phyloP scores from a whole-genome alignment of 2,888 invertebrate species.

The Quadroppia sp. region DNA sequence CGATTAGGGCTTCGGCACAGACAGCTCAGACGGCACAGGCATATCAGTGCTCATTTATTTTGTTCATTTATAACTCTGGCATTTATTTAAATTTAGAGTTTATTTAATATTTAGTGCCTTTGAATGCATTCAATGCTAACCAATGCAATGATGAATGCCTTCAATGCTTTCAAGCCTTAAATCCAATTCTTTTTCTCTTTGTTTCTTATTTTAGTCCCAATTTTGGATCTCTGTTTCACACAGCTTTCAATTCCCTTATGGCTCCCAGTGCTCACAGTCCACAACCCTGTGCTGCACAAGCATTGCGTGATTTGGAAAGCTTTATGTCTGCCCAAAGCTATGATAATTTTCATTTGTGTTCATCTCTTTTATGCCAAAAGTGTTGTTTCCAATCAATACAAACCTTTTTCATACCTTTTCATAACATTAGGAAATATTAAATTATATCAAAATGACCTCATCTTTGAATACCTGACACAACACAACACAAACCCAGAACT shows the following conservation, averaged over 20 bases:
- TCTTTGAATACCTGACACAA: slow-evolving; percentile 1
- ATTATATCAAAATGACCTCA: slow-evolving; percentile 31
- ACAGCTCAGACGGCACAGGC: neutral
- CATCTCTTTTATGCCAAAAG: neutral
- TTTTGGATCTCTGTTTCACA: neutral
- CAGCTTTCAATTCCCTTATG: slow-evolving; percentile 24
- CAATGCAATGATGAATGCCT: neutral
- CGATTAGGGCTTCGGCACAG: neutral
- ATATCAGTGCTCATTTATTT: neutral
- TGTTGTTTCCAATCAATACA: slow-evolving; percentile 9
- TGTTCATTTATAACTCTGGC: neutral
- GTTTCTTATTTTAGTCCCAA: slow-evolving; percentile 9
- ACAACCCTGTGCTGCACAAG: neutral
- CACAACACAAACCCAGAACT: slow-evolving; percentile 25
- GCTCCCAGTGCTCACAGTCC: neutral
- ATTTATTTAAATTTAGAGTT: neutral
- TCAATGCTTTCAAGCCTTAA: neutral
- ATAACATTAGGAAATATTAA: slow-evolving; percentile 3
- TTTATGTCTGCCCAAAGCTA: slow-evolving; percentile 25
- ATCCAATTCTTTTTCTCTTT: neutral
- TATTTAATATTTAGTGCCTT: slow-evolving; percentile 12
- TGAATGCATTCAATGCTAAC: slow-evolving; percentile 7
- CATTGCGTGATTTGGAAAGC: slow-evolving; percentile 26
- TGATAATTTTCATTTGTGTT: slow-evolving; percentile 24
- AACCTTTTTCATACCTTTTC: neutral